Base-by-base conservation (phyloP, 2,113 vertebrate genomes). In the Athene noctua region DNA sequence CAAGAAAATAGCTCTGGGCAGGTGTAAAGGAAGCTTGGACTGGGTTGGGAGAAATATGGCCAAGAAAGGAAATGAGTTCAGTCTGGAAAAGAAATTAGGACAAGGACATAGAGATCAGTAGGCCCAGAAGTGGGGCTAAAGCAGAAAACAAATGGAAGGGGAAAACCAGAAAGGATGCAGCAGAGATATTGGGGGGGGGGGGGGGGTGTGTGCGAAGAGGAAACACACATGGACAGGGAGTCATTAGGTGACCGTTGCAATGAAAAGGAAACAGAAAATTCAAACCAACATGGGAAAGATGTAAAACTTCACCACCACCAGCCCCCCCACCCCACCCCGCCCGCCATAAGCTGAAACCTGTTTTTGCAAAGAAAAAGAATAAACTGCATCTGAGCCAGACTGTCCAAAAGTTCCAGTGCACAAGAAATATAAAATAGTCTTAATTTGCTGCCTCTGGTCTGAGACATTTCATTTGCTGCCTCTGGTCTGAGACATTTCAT, bases 21-120 rank as follows among this genome's bases (percentile, higher is more conserved):
- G 95, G 83, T 96, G 55, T 90, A 95, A 97, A 96, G 92, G 92
- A 95, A 97, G 82, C 78, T 91, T 96, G 93, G 95, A 97, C 91
- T 71, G 79, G 95, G 71, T 94, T 46, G 83, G 66, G 62, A 95
- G 82, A 88, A 92, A 80, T 73, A 91, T 94, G 96, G 88, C 95
- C 77, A 97, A 94, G 91, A 94, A 96, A 96, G 90, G 91, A 97
- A 96, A 97, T 94, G 90, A 94, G 79, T 95, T 97, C 83, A 93
- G 42, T 88, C 96, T 92, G 83, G 83, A 67, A 96, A 96, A 92
- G 63, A 91, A 87, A 97, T 97, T 72, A 97, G 95, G 88, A 79
- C 93, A 95, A 95, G 96, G 90, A 90, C 96, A 57, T 9, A 51
- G 54, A 57, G 90, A 92, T 88, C 80, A 80, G 79, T 40, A 87